These are phyloP conservation scores for Lasiurus cinereus DNA, from an alignment of 2,113 vertebrate genomes.

Conservation along the genomic window DNA sequence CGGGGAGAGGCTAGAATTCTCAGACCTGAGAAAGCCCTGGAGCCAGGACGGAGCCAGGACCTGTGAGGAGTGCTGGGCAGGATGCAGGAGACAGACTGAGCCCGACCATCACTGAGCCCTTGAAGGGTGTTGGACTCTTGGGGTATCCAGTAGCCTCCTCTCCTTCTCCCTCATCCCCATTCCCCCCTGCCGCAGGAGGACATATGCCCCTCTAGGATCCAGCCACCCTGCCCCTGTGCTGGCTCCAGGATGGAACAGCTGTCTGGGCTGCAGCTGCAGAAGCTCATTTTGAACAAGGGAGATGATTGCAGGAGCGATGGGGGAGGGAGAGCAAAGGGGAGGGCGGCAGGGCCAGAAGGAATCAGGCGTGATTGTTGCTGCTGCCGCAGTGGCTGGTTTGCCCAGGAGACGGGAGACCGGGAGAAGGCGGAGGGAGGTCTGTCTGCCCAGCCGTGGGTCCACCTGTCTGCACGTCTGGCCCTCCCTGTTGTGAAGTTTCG, in stretches of 20 bases:
- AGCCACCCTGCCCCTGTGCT: neutral
- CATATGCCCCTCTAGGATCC: constrained; percentile 47
- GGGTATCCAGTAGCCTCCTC: neutral
- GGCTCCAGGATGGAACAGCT: constrained; percentile 71
- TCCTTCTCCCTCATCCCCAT: no score
- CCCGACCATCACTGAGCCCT: neutral
- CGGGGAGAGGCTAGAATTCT: neutral
- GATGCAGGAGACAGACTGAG: neutral
- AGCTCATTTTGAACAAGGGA: constrained; percentile 80
- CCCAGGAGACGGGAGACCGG: constrained; percentile 21
- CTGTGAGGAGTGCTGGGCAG: neutral
- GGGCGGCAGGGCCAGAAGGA: constrained; percentile 64
- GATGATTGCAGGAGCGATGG: constrained; percentile 77
- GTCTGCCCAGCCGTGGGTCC: constrained; percentile 4
- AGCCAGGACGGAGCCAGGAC: neutral
- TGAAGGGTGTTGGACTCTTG: no score
- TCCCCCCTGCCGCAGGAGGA: neutral
- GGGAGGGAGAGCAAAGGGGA: constrained; percentile 30
- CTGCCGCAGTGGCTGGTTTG: neutral
- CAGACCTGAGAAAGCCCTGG: neutral
- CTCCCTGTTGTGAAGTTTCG: neutral
- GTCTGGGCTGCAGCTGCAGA: constrained; percentile 71
- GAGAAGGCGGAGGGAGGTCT: constrained; percentile 64
- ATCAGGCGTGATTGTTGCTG: constrained; percentile 68
- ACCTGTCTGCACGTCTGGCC: constrained; percentile 55